Conservation (phyloP, 2,888 invertebrate species). For the Euplagia quadripunctaria region DNA sequence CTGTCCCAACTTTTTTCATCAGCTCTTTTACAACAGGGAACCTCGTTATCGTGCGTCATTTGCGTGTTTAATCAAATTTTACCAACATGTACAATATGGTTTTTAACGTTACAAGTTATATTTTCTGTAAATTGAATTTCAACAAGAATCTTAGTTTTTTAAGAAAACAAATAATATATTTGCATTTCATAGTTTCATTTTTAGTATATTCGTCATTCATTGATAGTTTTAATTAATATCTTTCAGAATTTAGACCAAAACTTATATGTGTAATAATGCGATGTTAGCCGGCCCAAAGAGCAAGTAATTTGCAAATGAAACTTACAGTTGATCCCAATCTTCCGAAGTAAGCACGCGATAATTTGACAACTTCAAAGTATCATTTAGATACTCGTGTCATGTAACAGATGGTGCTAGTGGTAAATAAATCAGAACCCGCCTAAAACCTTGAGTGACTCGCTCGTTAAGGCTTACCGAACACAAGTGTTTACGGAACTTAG, state of each 20-base stretch:
- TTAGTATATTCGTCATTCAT: slow-evolving; percentile 27
- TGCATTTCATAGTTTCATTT: slow-evolving; percentile 15
- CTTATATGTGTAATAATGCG: slow-evolving; percentile 28
- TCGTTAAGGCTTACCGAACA: slow-evolving; percentile 69
- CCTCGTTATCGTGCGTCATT: slow-evolving; percentile 17
- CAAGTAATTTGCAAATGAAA: slow-evolving; percentile 48
- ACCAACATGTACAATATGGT: not conserved
- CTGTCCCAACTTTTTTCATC: slow-evolving; percentile 32
- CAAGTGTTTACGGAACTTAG: slow-evolving; percentile 63
- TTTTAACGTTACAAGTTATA: slow-evolving; percentile 1
- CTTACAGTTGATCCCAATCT: slow-evolving; percentile 58
- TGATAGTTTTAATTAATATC: slow-evolving; percentile 42
- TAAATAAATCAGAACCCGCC: slow-evolving; percentile 76
- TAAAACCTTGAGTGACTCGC: slow-evolving; percentile 75
- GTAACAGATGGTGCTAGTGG: slow-evolving; percentile 78
- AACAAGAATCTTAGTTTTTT: not conserved
- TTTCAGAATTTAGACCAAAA: slow-evolving; percentile 33
- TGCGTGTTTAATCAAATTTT: slow-evolving; percentile 22
- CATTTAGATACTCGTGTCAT: slow-evolving; percentile 74
- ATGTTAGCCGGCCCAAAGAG: slow-evolving; percentile 29
- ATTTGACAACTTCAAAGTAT: slow-evolving; percentile 84
- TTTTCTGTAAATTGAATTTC: not conserved
- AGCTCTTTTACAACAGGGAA: slow-evolving; percentile 19
- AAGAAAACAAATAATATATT: not conserved
- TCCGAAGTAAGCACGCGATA: slow-evolving; percentile 72